Conservation (phyloP, 2,888 invertebrate genomes). For the Ectropis crepuscularia region DNA sequence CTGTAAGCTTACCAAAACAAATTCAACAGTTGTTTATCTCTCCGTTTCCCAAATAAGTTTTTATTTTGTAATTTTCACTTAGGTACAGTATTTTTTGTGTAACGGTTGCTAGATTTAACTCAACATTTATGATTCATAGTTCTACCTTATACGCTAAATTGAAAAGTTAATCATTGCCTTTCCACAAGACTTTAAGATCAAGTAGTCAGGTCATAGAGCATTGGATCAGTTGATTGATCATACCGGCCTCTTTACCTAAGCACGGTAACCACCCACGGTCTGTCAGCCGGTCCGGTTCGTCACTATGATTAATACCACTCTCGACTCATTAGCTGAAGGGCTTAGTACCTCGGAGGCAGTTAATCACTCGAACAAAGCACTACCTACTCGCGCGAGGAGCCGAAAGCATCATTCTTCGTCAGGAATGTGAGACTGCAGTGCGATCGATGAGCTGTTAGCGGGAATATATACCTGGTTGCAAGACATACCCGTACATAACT, state of each 20-base stretch:
- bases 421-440: slow-evolving; percentile 71
- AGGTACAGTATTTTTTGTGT: too few species aligned
- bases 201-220: slow-evolving; percentile 14
- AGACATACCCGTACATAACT: neutral
- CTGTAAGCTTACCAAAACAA: too few species aligned
- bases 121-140: too few species aligned
- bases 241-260: slow-evolving; percentile 51
- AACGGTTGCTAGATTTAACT: too few species aligned
- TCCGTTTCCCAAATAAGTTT: too few species aligned
- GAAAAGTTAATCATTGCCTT: neutral
- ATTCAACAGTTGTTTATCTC: too few species aligned
- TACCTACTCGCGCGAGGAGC: slow-evolving; percentile 80
- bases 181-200: neutral
- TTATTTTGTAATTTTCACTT: too few species aligned
- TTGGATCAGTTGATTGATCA: slow-evolving; percentile 34
- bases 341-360: slow-evolving; percentile 77
- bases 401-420: slow-evolving; percentile 85
- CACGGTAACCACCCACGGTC: slow-evolving; percentile 70
- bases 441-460: slow-evolving; percentile 43
- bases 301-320: slow-evolving; percentile 82
- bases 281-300: slow-evolving; percentile 73
- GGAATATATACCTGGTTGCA: neutral
- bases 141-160: too few species aligned
- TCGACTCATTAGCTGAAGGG: slow-evolving; percentile 84
- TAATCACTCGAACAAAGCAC: slow-evolving; percentile 84